phyloP scores from a whole-genome alignment of 2,797 vertebrate species.

The Coccyzus lansbergi region DNA sequence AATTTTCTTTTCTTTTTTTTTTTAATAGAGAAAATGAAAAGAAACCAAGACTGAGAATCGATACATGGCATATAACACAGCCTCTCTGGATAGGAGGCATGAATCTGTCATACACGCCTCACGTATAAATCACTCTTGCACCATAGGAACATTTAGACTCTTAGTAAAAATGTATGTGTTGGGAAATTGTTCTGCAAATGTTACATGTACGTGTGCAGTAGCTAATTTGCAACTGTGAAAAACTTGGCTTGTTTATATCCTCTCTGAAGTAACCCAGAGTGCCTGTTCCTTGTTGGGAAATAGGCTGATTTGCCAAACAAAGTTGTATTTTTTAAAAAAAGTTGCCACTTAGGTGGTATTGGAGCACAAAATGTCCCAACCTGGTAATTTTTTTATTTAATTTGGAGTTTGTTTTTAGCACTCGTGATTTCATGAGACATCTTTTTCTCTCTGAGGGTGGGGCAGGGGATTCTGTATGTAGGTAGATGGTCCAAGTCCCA shows the following conservation, averaged over 20 bases:
- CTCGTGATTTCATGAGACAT: neutral
- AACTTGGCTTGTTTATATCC: neutral
- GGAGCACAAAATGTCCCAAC: constrained; percentile 41
- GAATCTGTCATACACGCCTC: constrained; percentile 8
- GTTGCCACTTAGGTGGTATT: neutral
- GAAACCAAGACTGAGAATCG: constrained; percentile 17
- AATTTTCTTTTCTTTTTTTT: neutral
- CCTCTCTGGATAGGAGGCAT: neutral
- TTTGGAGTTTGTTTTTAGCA: constrained; percentile 40
- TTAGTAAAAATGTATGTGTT: constrained; percentile 30
- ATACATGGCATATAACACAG: neutral
- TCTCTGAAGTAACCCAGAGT: constrained; percentile 29
- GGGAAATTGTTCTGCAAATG: constrained; percentile 49
- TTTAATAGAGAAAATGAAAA: constrained; percentile 11
- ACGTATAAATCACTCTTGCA: constrained; percentile 39
- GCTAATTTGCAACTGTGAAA: constrained; percentile 44
- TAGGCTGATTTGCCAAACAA: neutral
- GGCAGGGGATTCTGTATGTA: neutral
- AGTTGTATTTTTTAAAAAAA: neutral
- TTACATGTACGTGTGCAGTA: constrained; percentile 37
- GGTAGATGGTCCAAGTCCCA: neutral
- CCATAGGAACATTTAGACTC: neutral
- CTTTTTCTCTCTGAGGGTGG: neutral
- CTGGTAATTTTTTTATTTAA: constrained; percentile 9
- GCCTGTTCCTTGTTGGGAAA: neutral